Evolutionary conservation across 2,113 vertebrate species (phyloP).

Genomic region (Aphyosemion australe): DNA sequence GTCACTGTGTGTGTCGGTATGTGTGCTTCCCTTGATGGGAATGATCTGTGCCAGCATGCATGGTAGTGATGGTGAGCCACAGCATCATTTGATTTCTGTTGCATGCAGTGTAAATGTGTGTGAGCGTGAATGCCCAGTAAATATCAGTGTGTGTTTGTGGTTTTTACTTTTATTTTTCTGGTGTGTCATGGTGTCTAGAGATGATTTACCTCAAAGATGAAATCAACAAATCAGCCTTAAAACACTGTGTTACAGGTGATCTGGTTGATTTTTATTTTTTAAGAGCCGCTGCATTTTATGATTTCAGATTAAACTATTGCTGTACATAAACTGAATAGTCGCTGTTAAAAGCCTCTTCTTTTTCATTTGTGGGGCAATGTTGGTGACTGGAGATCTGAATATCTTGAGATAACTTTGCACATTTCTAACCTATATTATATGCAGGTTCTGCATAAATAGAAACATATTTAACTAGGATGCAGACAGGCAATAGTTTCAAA

Average conservation of each 20-base stretch:
- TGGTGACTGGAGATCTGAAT: not conserved
- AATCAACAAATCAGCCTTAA: constrained; percentile 47
- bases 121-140: constrained; percentile 1
- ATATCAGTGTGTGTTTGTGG: not conserved
- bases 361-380: not conserved
- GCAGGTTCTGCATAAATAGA: not conserved
- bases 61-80: constrained; percentile 2
- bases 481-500: not conserved
- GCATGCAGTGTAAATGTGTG: constrained; percentile 5
- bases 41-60: constrained; percentile 27
- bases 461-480: not conserved
- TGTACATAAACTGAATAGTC: not conserved
- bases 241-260: not conserved
- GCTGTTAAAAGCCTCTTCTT: not conserved
- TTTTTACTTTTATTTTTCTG: constrained; percentile 17
- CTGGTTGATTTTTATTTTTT: not conserved
- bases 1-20: constrained; percentile 6
- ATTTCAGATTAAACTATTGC: constrained; percentile 6
- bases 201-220: constrained; percentile 27
- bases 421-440: constrained; percentile 11
- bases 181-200: constrained; percentile 23
- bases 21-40: constrained; percentile 6
- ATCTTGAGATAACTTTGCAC: not conserved
- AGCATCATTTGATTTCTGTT: constrained; percentile 1
- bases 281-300: not conserved